Percentiles rank a stretch among this genome's conserved stretches.
Conservation (phyloP, 2,888 invertebrate genomes). For the Hymenopus coronatus region DNA sequence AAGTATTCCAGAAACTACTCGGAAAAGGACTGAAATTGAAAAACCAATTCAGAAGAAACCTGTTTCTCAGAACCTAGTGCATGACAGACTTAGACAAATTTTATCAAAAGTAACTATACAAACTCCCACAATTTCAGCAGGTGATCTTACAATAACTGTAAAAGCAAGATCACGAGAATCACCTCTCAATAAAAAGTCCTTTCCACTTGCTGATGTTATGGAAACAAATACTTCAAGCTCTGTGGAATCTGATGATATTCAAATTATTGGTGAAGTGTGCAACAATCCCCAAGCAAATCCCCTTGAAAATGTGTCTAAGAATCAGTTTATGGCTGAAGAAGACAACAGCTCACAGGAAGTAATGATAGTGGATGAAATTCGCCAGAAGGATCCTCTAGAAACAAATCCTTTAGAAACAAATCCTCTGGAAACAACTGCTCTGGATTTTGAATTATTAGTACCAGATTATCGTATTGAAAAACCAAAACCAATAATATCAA, state of each 20-base stretch:
- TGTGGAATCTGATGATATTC: constrained; percentile 8
- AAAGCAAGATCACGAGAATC: neutral
- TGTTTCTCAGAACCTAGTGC: neutral
- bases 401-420: neutral
- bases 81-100: constrained; percentile 27
- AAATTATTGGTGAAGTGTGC: neutral
- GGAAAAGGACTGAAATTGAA: neutral
- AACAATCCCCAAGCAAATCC: neutral
- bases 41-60: neutral
- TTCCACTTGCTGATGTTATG: neutral
- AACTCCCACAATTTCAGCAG: constrained; percentile 9
- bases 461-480: constrained; percentile 38
- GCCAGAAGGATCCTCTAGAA: neutral
- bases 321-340: constrained; percentile 1
- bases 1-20: neutral
- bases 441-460: constrained; percentile 39
- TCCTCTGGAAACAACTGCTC: neutral
- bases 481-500: constrained; percentile 39
- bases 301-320: neutral
- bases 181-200: neutral
- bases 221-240: neutral
- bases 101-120: constrained; percentile 27
- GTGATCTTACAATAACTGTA: constrained; percentile 28
- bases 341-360: constrained; percentile 42
- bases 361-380: constrained; percentile 44